A percentile compares a stretch with the other conserved stretches of the same genome.
Evolutionary conservation across 2,888 invertebrate species (phyloP).

Genomic region (Kryphioiulus occultus): DNA sequence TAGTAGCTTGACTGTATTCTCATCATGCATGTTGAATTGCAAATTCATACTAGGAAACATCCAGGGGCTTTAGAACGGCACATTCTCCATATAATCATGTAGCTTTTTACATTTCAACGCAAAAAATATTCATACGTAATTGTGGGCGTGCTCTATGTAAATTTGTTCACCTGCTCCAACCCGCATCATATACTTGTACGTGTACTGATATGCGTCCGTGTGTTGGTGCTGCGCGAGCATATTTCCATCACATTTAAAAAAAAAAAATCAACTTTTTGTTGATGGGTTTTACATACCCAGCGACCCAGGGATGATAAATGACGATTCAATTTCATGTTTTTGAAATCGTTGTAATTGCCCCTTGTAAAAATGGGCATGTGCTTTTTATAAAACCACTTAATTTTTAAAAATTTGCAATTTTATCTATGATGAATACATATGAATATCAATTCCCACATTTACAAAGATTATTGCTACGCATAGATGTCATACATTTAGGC

Average conservation of each 20-base stretch:
- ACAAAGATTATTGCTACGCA: neutral
- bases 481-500: neutral
- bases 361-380: neutral
- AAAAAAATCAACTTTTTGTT: neutral
- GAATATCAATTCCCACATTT: neutral
- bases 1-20: neutral
- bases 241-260: neutral
- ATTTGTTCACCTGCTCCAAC: neutral
- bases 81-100: neutral
- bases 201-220: neutral
- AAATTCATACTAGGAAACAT: constrained; percentile 33
- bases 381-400: neutral
- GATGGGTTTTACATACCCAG: neutral
- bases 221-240: neutral
- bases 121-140: neutral
- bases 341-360: neutral
- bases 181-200: neutral
- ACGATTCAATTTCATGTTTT: neutral
- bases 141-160: neutral
- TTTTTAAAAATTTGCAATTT: constrained; percentile 7
- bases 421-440: neutral
- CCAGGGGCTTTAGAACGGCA: constrained; percentile 28
- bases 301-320: neutral
- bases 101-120: constrained; percentile 11
- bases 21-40: neutral